phyloP scores from a whole-genome alignment of 2,888 invertebrate species.

The Chymomyza procnemis region DNA sequence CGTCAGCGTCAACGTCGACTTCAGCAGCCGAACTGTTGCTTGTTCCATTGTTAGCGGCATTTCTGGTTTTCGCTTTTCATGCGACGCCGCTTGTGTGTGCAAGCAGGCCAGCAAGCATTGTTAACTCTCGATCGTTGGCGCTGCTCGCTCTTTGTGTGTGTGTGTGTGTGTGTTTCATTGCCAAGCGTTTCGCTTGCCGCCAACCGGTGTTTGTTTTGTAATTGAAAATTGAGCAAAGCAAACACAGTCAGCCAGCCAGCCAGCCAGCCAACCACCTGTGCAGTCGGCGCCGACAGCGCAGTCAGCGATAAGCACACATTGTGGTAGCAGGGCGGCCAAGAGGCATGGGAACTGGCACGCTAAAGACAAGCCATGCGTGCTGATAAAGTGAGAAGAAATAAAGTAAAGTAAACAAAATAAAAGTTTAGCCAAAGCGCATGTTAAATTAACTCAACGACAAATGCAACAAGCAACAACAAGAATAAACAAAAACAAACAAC shows the following conservation, averaged over 20 bases:
- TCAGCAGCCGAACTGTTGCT: slow-evolving; percentile 60
- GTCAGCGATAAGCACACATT: slow-evolving; percentile 32
- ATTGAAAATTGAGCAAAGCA: slow-evolving; percentile 29
- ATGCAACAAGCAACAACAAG: slow-evolving; percentile 28
- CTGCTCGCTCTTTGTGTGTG: too few species aligned
- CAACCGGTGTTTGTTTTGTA: slow-evolving; percentile 67
- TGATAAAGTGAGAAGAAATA: slow-evolving; percentile 37
- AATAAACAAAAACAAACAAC: slow-evolving; percentile 41
- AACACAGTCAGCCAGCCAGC: slow-evolving; percentile 19
- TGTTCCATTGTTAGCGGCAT: slow-evolving; percentile 58
- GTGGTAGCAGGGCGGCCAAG: neutral
- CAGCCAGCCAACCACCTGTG: slow-evolving; percentile 31
- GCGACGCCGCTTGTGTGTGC: slow-evolving; percentile 28
- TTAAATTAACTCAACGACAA: slow-evolving; percentile 58
- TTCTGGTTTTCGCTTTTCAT: slow-evolving; percentile 70
- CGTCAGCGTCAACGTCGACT: slow-evolving; percentile 39
- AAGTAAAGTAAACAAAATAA: slow-evolving; percentile 14
- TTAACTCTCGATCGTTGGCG: slow-evolving; percentile 16
- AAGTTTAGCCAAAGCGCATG: slow-evolving; percentile 38
- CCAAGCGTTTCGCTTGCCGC: slow-evolving; percentile 37
- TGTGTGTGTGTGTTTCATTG: slow-evolving; percentile 39
- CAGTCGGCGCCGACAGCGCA: slow-evolving; percentile 2
- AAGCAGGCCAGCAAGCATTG: slow-evolving; percentile 29
- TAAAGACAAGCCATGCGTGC: slow-evolving; percentile 14
- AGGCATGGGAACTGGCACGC: slow-evolving; percentile 5